Conservation (phyloP, 2,888 invertebrate species). For the Danaus chrysippus region DNA sequence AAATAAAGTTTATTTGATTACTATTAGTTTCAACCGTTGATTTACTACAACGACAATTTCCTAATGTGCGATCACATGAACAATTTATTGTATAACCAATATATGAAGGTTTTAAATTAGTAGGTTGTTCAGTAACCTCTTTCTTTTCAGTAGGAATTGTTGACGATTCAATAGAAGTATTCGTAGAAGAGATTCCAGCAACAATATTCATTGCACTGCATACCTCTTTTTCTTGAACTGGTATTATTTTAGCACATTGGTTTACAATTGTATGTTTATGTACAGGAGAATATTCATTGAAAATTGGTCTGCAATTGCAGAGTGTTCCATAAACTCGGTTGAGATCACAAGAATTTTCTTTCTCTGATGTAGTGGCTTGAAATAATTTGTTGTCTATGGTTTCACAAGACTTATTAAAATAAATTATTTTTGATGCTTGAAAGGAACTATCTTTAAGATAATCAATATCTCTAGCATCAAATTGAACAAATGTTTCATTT, state of each 20-base stretch:
- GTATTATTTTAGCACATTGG: slow-evolving; percentile 29
- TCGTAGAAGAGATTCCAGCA: slow-evolving; percentile 4
- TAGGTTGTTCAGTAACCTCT: slow-evolving; percentile 10
- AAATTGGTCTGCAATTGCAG: slow-evolving; percentile 32
- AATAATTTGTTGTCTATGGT: slow-evolving; percentile 33
- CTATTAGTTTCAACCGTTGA: slow-evolving; percentile 41
- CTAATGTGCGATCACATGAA: slow-evolving; percentile 47
- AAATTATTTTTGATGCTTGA: slow-evolving; percentile 9
- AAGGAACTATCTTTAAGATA: slow-evolving; percentile 8
- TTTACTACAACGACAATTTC: slow-evolving; percentile 51
- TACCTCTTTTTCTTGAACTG: slow-evolving; percentile 3
- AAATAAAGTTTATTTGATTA: slow-evolving; percentile 43
- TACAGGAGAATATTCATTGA: slow-evolving; percentile 16
- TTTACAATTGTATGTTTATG: slow-evolving; percentile 23
- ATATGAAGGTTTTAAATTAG: slow-evolving; percentile 38
- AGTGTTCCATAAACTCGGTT: slow-evolving; percentile 34
- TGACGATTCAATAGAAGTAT: not conserved
- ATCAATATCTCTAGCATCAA: slow-evolving; percentile 8
- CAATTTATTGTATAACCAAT: slow-evolving; percentile 57
- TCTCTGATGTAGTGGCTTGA: slow-evolving; percentile 35
- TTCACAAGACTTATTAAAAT: slow-evolving; percentile 45
- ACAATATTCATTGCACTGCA: slow-evolving; percentile 3
- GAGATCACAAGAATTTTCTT: slow-evolving; percentile 31
- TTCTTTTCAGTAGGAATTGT: slow-evolving; percentile 11
- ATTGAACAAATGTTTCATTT: slow-evolving; percentile 15